Evolutionary conservation across 1,140 invertebrate species (phyloP).

Genomic region (Lineus longissimus): DNA sequence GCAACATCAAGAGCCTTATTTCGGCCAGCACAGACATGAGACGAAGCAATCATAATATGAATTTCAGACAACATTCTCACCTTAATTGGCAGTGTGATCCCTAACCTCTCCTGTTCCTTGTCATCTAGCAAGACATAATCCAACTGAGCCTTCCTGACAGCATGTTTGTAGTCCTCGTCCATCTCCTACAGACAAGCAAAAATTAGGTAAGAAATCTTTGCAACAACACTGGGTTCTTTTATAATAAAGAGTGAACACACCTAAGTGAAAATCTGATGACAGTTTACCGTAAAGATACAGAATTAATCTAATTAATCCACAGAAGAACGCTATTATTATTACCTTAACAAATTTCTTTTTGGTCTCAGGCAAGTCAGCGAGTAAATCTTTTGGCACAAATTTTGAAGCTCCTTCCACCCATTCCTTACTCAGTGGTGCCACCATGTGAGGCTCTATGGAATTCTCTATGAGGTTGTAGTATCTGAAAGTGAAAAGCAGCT

Average conservation of each 20-base stretch:
- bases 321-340: too few species aligned
- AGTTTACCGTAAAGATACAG: too few species aligned
- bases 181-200: slow-evolving; percentile 57
- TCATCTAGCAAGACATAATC: slow-evolving; percentile 68
- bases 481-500: slow-evolving; percentile 25
- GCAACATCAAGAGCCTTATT: too few species aligned
- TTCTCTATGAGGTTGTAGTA: slow-evolving; percentile 44
- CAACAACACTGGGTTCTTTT: background rate
- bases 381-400: slow-evolving; percentile 36
- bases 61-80: slow-evolving; percentile 17
- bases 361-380: slow-evolving; percentile 26
- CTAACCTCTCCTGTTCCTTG: slow-evolving; percentile 62
- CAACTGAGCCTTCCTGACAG: slow-evolving; percentile 63
- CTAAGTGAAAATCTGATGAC: too few species aligned
- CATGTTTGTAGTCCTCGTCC: slow-evolving; percentile 60
- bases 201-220: background rate
- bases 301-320: slow-evolving; percentile 4
- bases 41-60: too few species aligned
- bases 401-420: slow-evolving; percentile 38
- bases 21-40: too few species aligned
- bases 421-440: slow-evolving; percentile 32
- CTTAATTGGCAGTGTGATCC: slow-evolving; percentile 60
- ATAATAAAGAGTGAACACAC: too few species aligned
- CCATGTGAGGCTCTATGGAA: slow-evolving; percentile 44
- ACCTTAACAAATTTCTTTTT: slow-evolving; percentile 37